phyloP scores from a whole-genome alignment of 2,797 vertebrate genomes.

The Hipposideros larvatus region DNA sequence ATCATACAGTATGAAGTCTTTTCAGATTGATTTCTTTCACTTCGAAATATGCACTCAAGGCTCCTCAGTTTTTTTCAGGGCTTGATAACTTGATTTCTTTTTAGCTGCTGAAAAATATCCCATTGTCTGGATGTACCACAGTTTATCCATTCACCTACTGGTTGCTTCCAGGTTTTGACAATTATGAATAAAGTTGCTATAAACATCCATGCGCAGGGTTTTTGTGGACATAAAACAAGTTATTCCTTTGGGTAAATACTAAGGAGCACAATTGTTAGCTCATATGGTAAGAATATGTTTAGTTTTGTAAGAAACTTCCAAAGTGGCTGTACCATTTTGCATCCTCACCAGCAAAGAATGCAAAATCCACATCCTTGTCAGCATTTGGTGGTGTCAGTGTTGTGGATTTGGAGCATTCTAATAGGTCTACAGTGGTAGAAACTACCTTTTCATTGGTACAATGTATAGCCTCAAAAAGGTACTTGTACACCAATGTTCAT shows the following conservation, averaged over 20 bases:
- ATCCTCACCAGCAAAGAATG: neutral
- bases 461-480: neutral
- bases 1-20: neutral
- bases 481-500: neutral
- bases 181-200: neutral
- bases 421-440: neutral
- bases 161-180: neutral
- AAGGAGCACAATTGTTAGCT: neutral
- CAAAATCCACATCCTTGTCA: neutral
- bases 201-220: neutral
- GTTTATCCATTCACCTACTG: neutral
- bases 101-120: neutral
- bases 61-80: neutral
- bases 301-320: neutral
- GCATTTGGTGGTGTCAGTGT: neutral
- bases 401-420: neutral
- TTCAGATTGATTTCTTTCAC: conserved; percentile 34
- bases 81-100: neutral
- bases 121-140: neutral
- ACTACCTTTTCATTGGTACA: neutral
- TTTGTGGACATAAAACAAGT: neutral
- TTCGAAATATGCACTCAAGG: neutral
- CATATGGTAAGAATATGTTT: neutral
- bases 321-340: neutral
- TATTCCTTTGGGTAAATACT: neutral